Conservation (phyloP, 1,140 invertebrate species). For the Trichoplusia ni region DNA sequence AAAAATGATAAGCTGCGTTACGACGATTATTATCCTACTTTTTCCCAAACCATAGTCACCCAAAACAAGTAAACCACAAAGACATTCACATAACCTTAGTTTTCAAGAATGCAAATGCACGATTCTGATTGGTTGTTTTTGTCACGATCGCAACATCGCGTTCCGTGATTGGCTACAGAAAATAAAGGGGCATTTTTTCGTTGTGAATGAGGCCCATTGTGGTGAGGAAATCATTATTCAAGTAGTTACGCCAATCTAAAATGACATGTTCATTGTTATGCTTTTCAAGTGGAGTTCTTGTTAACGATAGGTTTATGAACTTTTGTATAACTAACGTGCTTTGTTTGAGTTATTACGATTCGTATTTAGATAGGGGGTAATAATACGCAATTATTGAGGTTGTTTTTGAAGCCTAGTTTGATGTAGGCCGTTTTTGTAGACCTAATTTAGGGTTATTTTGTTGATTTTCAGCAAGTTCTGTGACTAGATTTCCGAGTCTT, state of each 20-base stretch:
- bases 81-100: slow-evolving; percentile 1
- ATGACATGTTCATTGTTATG: slow-evolving; percentile 61
- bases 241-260: slow-evolving; percentile 57
- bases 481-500: too few species aligned
- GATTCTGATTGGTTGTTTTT: slow-evolving; percentile 24
- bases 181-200: slow-evolving; percentile 21
- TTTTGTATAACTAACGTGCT: background rate
- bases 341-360: background rate
- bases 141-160: background rate
- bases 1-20: background rate
- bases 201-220: slow-evolving; percentile 39
- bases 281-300: slow-evolving; percentile 37
- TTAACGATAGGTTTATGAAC: slow-evolving; percentile 35
- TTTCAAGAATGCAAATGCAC: slow-evolving; percentile 25
- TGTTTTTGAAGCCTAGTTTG: too few species aligned
- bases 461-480: too few species aligned
- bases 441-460: too few species aligned
- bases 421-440: too few species aligned
- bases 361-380: background rate
- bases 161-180: slow-evolving; percentile 8
- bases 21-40: background rate
- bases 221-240: slow-evolving; percentile 67
- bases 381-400: too few species aligned
- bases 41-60: background rate
- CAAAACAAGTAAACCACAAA: background rate